Percentiles rank a stretch among this genome's conserved stretches.
Evolutionary conservation across 2,797 vertebrate species (phyloP).

Genomic region (Protonibea diacanthus): DNA sequence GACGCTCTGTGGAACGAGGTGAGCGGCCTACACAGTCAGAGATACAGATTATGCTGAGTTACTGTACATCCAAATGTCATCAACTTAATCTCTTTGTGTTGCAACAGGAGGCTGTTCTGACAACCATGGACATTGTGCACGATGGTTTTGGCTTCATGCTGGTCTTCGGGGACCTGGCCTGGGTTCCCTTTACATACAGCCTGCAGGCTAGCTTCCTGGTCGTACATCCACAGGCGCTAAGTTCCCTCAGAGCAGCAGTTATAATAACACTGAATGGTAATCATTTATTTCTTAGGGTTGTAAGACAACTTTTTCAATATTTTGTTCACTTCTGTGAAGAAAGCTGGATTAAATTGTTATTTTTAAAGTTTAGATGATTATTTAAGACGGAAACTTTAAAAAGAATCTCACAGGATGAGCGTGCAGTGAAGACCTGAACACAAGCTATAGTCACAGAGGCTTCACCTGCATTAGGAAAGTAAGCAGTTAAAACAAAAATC

Average conservation of each 20-base stretch:
- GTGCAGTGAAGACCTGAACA: too few relatives aligned
- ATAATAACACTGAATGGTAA: conserved; percentile 90
- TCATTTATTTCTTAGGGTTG: background rate
- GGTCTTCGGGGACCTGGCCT: conserved; percentile 92
- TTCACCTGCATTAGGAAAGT: too few relatives aligned
- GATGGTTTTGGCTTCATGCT: conserved; percentile 96
- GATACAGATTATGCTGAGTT: background rate
- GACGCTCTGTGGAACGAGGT: conserved; percentile 95
- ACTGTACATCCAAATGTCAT: background rate
- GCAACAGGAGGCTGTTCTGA: conserved; percentile 90
- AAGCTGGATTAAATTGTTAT: too few relatives aligned
- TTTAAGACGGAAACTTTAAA: too few relatives aligned
- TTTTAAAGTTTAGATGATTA: too few relatives aligned
- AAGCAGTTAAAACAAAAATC: too few relatives aligned
- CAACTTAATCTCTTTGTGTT: background rate
- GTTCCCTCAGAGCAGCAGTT: conserved; percentile 66
- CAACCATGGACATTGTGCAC: conserved; percentile 94
- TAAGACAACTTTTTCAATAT: too few relatives aligned
- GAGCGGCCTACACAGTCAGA: conserved; percentile 32
- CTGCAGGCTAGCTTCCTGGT: conserved; percentile 92
- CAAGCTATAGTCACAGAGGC: too few relatives aligned
- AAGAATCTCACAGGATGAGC: too few relatives aligned
- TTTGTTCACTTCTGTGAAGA: too few relatives aligned
- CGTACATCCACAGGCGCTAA: conserved; percentile 87
- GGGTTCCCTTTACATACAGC: conserved; percentile 93